phyloP scores from a whole-genome alignment of 35 echinoderm and acorn worm species.

The Acanthaster planci region DNA sequence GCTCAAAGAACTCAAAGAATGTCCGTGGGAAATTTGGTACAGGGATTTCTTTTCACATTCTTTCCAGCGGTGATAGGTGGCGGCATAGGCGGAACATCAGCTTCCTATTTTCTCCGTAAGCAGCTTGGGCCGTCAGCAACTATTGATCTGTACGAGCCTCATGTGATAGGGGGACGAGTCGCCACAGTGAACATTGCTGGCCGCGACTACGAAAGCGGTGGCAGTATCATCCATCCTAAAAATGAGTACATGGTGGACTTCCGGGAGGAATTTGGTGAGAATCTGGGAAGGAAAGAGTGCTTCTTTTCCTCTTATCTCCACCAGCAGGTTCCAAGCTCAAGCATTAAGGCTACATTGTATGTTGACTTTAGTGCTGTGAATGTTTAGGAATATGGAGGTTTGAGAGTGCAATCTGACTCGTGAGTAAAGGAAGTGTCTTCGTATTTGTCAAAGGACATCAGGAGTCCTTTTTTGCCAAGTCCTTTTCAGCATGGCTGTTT shows the following conservation, averaged over 20 bases:
- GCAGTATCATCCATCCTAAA: constrained; percentile 75
- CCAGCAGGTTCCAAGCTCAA: too few species aligned
- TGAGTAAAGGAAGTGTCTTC: too few species aligned
- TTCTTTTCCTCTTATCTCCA: too few species aligned
- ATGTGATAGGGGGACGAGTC: constrained; percentile 67
- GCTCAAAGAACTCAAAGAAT: too few species aligned
- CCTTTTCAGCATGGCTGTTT: too few species aligned
- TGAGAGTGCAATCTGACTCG: too few species aligned
- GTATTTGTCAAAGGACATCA: too few species aligned
- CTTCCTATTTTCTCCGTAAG: constrained; percentile 57
- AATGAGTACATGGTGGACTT: constrained; percentile 76
- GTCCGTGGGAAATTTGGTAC: too few species aligned
- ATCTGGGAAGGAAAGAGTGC: background rate
- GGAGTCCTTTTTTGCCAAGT: too few species aligned
- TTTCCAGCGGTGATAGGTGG: constrained; percentile 70
- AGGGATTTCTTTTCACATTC: constrained; percentile 26
- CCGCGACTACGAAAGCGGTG: constrained; percentile 72
- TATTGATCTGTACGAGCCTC: constrained; percentile 67
- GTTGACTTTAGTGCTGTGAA: too few species aligned
- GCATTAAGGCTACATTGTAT: too few species aligned
- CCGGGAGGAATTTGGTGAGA: constrained; percentile 79
- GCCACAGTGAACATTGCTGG: constrained; percentile 64
- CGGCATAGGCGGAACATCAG: constrained; percentile 81
- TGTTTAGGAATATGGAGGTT: too few species aligned
- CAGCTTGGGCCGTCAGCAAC: constrained; percentile 56